Evolutionary conservation across 1,140 invertebrate genomes (phyloP).

Genomic region (Aporrectodea caliginosa): DNA sequence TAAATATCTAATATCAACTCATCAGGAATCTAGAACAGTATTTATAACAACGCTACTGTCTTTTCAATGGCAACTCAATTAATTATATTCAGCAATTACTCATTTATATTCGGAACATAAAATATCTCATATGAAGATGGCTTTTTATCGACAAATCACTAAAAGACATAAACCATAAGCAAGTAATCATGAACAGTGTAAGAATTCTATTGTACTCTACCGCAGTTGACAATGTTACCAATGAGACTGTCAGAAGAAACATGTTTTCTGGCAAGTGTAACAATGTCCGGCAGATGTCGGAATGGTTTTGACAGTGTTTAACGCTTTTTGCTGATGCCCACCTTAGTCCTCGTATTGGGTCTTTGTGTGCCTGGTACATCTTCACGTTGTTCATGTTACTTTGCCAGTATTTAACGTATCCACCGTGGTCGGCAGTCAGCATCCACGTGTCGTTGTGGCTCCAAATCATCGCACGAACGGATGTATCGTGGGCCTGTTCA

Average conservation of each 20-base stretch:
- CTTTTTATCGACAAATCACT: no score
- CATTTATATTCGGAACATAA: no score
- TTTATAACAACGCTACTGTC: no score
- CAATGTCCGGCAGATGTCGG: neutral
- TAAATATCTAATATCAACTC: no score
- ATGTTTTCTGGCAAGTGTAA: neutral
- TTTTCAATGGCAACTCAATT: no score
- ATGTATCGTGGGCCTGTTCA: conserved; percentile 88
- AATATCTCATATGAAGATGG: no score
- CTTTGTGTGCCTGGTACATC: conserved; percentile 99
- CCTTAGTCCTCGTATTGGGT: conserved; percentile 96
- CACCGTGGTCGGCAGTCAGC: conserved; percentile 97
- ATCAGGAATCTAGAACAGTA: no score
- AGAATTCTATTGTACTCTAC: neutral
- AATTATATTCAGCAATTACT: no score
- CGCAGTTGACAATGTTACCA: neutral
- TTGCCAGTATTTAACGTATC: conserved; percentile 99
- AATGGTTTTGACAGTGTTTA: neutral
- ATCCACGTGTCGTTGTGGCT: conserved; percentile 99
- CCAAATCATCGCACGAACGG: conserved; percentile 98
- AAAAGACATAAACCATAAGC: no score
- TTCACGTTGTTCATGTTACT: conserved; percentile 99
- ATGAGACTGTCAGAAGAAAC: neutral
- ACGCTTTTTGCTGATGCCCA: conserved; percentile 51
- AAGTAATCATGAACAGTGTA: neutral